A percentile compares a stretch with the other conserved stretches of the same genome.
These are phyloP conservation scores for Ammospiza caudacuta DNA, from an alignment of 2,113 vertebrate species.

Conservation along the genomic window DNA sequence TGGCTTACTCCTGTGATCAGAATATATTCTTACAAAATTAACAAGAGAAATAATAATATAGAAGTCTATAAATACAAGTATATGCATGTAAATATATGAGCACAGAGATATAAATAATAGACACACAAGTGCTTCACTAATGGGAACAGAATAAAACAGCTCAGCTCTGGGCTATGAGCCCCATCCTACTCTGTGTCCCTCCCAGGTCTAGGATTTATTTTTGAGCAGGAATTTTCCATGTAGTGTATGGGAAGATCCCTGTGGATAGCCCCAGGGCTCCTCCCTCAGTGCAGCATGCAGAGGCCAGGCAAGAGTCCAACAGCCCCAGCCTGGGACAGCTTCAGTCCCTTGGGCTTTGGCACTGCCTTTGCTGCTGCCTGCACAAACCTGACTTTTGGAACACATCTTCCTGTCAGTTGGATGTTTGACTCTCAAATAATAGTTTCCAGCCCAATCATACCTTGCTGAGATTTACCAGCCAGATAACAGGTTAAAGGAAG, in stretches of 20 bases:
- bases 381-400: constrained; percentile 56
- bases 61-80: background rate
- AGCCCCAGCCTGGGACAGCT: background rate
- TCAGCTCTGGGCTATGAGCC: background rate
- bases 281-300: background rate
- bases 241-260: background rate
- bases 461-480: constrained; percentile 4
- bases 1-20: background rate
- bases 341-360: background rate
- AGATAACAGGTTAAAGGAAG: constrained; percentile 20
- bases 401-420: background rate
- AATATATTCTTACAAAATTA: background rate
- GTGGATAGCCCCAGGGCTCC: background rate
- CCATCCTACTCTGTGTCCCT: background rate
- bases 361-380: constrained; percentile 30
- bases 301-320: background rate
- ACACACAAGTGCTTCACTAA: background rate
- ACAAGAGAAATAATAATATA: background rate
- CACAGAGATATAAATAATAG: background rate
- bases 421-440: background rate
- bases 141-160: background rate
- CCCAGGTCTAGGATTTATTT: background rate
- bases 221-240: constrained; percentile 28
- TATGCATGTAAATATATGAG: background rate
- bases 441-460: constrained; percentile 15